Conservation (phyloP, 2,888 invertebrate species). For the Argyra leucocephala region DNA sequence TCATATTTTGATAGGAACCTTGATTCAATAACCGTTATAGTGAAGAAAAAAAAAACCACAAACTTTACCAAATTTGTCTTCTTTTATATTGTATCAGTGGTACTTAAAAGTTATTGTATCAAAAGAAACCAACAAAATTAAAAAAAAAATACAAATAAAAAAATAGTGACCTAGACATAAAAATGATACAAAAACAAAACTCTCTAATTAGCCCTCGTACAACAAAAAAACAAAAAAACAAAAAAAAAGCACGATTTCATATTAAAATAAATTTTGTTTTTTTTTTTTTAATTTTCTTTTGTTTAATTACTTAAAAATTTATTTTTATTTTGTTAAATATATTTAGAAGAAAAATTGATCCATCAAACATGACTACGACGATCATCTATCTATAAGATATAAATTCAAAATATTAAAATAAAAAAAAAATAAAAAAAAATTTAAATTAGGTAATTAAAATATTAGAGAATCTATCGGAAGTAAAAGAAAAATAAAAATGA, state of each 20-base stretch:
- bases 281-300: no score
- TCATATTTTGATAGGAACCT: slow-evolving; percentile 1
- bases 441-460: not conserved
- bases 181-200: not conserved
- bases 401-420: not conserved
- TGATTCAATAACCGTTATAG: not conserved
- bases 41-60: not conserved
- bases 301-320: not conserved
- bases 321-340: not conserved
- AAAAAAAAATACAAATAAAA: no score
- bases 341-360: not conserved
- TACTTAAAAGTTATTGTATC: no score
- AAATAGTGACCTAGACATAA: not conserved
- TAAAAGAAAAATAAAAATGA: not conserved
- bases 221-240: not conserved
- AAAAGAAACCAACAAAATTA: no score
- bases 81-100: not conserved
- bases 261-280: not conserved
- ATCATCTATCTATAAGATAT: not conserved
- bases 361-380: not conserved
- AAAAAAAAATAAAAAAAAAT: not conserved
- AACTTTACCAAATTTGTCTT: not conserved
- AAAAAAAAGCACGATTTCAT: not conserved
- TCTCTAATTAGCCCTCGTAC: not conserved
- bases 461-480: not conserved